A percentile compares a stretch with the other conserved stretches of the same genome.
Conservation (phyloP, 2,797 vertebrate genomes). For the Squalus acanthias region DNA sequence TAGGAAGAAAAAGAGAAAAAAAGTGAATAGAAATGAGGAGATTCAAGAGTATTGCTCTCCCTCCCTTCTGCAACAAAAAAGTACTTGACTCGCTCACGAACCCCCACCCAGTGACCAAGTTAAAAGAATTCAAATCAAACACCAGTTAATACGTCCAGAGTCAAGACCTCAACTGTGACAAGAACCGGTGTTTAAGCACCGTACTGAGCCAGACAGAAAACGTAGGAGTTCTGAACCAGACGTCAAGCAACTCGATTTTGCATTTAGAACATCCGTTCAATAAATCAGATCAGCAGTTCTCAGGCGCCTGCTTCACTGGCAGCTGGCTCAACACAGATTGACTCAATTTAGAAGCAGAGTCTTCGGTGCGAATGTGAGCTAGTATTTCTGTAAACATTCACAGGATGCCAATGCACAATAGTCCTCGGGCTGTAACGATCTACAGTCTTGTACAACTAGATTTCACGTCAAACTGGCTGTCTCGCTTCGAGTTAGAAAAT, state of each 20-base stretch:
- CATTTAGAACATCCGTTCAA: conserved; percentile 5
- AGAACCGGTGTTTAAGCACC: background rate
- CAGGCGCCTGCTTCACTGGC: background rate
- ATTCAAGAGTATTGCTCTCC: background rate
- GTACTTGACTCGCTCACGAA: background rate
- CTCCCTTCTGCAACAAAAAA: background rate
- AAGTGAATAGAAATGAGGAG: background rate
- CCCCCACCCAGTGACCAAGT: background rate
- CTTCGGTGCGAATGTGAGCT: background rate
- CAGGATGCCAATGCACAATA: background rate
- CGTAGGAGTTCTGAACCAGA: background rate
- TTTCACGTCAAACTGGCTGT: background rate
- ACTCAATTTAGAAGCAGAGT: background rate
- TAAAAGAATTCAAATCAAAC: background rate
- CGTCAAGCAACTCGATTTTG: background rate
- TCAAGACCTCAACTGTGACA: background rate
- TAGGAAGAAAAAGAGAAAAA: background rate
- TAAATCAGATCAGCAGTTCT: conserved; percentile 19
- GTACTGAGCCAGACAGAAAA: background rate
- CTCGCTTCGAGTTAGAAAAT: background rate
- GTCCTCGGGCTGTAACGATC: background rate
- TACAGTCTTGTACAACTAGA: background rate
- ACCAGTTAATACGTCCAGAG: background rate
- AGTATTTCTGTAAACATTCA: background rate
- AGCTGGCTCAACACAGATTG: background rate